These are phyloP conservation scores for western clawed frog (Xenopus tropicalis) DNA, from an alignment of 2,113 vertebrate species.

Conservation along the genomic window UCB_Xtro_10.0 CM004445.2:103877001-103877500, in stretches of 20 bases:
- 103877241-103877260: constrained; percentile 64
- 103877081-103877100: too few species aligned
- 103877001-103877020: too few species aligned
- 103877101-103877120: constrained; percentile 44
- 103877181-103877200: constrained; percentile 64
- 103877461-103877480: constrained; percentile 34
- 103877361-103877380: constrained; percentile 49
- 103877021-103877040: too few species aligned
- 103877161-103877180: constrained; percentile 62
- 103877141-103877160: constrained; percentile 58
- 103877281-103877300: constrained; percentile 74
- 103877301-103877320: constrained; percentile 75
- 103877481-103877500: constrained; percentile 54
- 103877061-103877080: too few species aligned
- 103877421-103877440: constrained; percentile 45
- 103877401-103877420: constrained; percentile 45
- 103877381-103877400: constrained; percentile 46
- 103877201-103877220: constrained; percentile 62
- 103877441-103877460: constrained; percentile 49
- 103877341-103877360: constrained; percentile 64
- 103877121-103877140: constrained; percentile 54
- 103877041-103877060: too few species aligned
- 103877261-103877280: constrained; percentile 71
- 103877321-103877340: constrained; percentile 66
- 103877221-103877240: constrained; percentile 67